Base-by-base conservation (phyloP, 2,797 vertebrate genomes). In the Thalassophryne amazonica region DNA sequence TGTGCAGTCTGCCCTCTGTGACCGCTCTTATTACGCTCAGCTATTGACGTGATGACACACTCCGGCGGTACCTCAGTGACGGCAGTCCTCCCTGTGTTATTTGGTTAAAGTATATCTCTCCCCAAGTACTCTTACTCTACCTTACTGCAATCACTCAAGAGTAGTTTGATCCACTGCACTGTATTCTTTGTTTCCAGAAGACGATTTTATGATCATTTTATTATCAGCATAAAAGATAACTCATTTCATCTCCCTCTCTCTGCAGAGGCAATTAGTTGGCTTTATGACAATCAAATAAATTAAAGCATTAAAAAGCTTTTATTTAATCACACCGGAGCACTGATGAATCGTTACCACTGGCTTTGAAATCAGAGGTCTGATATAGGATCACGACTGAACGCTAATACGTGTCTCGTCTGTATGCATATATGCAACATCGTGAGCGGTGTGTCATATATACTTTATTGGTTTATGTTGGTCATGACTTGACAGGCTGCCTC, bases 401-500 rank as follows among this genome's bases (percentile, higher is more conserved):
- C 40, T 41, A 18, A 41, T 14, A 32, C 16, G 40, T 2, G 4
- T 5, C 7, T 9, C 23, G 45, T 12, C 31, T 51, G 16, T 29
- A 45, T 63, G 48, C 39, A 35, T 27, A 62, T 14, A 58, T 51
- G 30, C 27, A 20, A 40, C 58, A 19, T 5, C 37, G 54, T 23
- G 57, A 57, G 62, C 31, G 25, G 45, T 33, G 36, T 14, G 41
- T 31, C 7, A 20, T 42, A 29, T 45, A 46, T 54, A 29, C 54
- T 29, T 12, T 61, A 35, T 28, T 23, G 20, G 50, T 59, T 56
- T 60, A 28, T 27, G 70, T 75, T 25, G 60, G 81, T 82, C 59
- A 43, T 56, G 66, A 78, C 66, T 78, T 86, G 89, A 90, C 87
- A 87, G 76, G 81, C 72, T 84, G 87, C 85, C 81, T 56, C 42